Percentiles rank a stretch among this genome's conserved stretches.
Evolutionary conservation across 2,888 invertebrate species (phyloP).

Genomic region (Eutolmus rufibarbis): DNA sequence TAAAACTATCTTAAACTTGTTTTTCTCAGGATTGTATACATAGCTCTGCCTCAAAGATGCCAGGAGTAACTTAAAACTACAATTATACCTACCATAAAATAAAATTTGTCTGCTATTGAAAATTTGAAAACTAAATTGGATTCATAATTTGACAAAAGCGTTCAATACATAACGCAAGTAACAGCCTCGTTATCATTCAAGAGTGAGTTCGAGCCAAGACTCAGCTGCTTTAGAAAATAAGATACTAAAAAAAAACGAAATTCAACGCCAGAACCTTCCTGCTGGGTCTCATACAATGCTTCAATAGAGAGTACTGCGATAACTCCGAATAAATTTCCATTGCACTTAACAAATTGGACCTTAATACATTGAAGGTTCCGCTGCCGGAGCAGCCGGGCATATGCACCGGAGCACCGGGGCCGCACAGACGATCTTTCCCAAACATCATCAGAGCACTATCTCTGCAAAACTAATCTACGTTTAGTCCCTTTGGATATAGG

Average conservation of each 20-base stretch:
- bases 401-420: background rate
- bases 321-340: slow-evolving; percentile 35
- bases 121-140: slow-evolving; percentile 6
- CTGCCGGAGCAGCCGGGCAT: background rate
- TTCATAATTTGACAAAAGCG: background rate
- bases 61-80: too few species aligned
- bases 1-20: too few species aligned
- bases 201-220: background rate
- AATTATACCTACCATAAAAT: too few species aligned
- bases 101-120: background rate
- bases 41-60: too few species aligned
- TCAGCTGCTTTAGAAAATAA: background rate
- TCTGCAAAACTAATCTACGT: slow-evolving; percentile 26
- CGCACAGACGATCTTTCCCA: background rate
- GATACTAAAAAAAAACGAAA: background rate
- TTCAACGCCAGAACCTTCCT: background rate
- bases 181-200: background rate
- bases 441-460: slow-evolving; percentile 4
- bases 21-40: too few species aligned
- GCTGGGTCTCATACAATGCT: background rate
- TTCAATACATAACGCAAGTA: slow-evolving; percentile 26
- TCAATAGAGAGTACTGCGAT: background rate
- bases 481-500: slow-evolving; percentile 13
- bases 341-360: slow-evolving; percentile 38
- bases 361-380: slow-evolving; percentile 4